Percentiles rank a stretch among this genome's conserved stretches.
Evolutionary conservation across 2,797 vertebrate genomes (phyloP).

Genomic region (Echeneis naucrates): DNA sequence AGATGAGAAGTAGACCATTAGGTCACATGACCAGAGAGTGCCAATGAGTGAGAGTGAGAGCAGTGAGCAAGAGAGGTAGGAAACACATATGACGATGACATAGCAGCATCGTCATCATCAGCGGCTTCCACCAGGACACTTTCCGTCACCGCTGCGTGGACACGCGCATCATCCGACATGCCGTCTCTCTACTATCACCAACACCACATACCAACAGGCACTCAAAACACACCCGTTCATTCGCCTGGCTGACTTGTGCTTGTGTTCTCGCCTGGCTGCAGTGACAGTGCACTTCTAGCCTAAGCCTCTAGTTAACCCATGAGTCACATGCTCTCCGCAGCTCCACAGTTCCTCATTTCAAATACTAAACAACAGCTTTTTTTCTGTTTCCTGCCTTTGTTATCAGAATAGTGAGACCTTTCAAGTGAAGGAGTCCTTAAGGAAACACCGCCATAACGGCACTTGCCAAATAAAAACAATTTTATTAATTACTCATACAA

Average conservation of each 20-base stretch:
- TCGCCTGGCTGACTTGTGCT: conserved; percentile 42
- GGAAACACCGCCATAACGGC: no score
- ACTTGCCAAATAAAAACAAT: conserved; percentile 5
- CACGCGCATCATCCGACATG: conserved; percentile 66
- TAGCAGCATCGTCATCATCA: conserved; percentile 63
- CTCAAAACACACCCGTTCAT: conserved; percentile 54
- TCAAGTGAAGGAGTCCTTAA: background rate
- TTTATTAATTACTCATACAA: background rate
- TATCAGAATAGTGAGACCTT: background rate
- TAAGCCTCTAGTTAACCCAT: conserved; percentile 63
- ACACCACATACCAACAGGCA: conserved; percentile 57
- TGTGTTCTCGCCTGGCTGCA: conserved; percentile 52
- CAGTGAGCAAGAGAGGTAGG: conserved; percentile 68
- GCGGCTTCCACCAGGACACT: conserved; percentile 65
- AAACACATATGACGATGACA: conserved; percentile 77
- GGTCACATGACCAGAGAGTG: conserved; percentile 71
- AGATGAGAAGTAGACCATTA: conserved; percentile 73
- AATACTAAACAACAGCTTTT: conserved; percentile 2
- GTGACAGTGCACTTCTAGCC: conserved; percentile 74
- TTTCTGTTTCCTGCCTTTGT: background rate
- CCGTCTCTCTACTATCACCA: conserved; percentile 48
- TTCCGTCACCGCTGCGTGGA: conserved; percentile 66
- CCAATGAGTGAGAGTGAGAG: conserved; percentile 75
- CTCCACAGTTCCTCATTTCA: conserved; percentile 29
- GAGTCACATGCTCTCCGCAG: conserved; percentile 47